Conservation (phyloP, 2,113 vertebrate species). For the Scalopus aquaticus region DNA sequence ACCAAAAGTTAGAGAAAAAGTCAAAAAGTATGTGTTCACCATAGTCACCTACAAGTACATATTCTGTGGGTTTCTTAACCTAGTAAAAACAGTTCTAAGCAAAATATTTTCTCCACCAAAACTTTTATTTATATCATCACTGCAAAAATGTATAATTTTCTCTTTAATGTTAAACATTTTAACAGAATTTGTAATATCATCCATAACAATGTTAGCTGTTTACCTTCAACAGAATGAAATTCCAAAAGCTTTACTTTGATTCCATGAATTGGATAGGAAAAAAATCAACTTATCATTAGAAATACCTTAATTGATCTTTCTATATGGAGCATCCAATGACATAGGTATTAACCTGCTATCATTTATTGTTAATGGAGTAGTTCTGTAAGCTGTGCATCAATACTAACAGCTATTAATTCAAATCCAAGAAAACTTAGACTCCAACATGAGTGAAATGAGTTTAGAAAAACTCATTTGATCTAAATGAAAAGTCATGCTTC, state of each 20-base stretch:
- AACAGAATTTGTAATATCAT: background rate
- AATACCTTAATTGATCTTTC: background rate
- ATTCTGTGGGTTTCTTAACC: background rate
- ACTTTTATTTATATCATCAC: background rate
- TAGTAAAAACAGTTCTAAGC: slow-evolving; percentile 11
- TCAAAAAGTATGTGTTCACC: background rate
- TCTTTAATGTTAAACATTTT: background rate
- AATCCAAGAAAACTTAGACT: background rate
- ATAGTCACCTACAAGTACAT: background rate
- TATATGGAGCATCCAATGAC: background rate
- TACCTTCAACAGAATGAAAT: slow-evolving; percentile 34
- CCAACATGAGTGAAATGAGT: background rate
- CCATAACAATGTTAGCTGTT: background rate
- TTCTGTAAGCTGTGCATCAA: background rate
- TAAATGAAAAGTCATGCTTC: slow-evolving; percentile 50
- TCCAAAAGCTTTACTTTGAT: slow-evolving; percentile 18
- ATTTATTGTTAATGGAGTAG: background rate
- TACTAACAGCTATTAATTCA: background rate
- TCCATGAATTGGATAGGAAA: background rate
- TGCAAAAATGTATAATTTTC: background rate
- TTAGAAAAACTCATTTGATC: slow-evolving; percentile 4
- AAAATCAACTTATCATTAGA: background rate
- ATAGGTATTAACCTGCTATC: background rate
- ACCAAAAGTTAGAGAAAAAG: background rate
- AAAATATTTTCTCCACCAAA: background rate